Base-by-base conservation (phyloP, 2,797 vertebrate genomes). In the Cygnus olor region DNA sequence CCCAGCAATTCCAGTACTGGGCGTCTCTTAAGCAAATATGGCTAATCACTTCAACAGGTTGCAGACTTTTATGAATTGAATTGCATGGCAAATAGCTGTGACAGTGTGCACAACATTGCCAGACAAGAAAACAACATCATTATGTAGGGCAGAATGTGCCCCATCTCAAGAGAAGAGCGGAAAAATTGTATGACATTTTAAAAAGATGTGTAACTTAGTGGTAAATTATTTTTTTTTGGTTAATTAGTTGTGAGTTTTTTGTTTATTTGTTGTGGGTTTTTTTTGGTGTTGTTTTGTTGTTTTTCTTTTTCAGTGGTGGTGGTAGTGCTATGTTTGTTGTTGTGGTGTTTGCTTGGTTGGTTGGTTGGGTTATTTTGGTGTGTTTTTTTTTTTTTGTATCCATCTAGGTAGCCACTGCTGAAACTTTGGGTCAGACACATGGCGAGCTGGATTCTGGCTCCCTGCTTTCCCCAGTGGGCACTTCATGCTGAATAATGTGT, bases 1-100 rank as follows among this genome's bases (percentile, higher is more conserved):
- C 91, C 72, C 78, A 91, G 93, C 93, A 97, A 96, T 97, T 97
- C 97, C 97, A 96, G 95, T 60, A 61, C 95, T 95, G 96, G 97
- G 97, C 66, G 95, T 97, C 97, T 97, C 98, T 97, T 97, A 95
- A 96, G 92, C 94, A 98, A 97, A 97, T 91, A 98, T 3, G 36
- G 86, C 65, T 93, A 96, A 94, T 93, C 87, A 61, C 80, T 96
- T 95, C 96, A 97, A 93, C 36, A 44, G 94, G 84, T 89, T 97
- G 91, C 92, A 94, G 96, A 96, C 93, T 96, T 96, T 92, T 80
- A 93, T 84, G 85, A 94, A 94, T 66, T 81, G 66, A 95, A 68
- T 94, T 94, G 90, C 89, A 92, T 16, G 61, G 88, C 93, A 95
- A 93, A 93, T 63, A 77, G 65, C 90, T 64, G 22, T 25, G 82